Evolutionary conservation across 1,140 invertebrate species (phyloP), one percentile per base, ranked within the genome.

Genomic region (Scaptodrosophila lebanonensis): DNA sequence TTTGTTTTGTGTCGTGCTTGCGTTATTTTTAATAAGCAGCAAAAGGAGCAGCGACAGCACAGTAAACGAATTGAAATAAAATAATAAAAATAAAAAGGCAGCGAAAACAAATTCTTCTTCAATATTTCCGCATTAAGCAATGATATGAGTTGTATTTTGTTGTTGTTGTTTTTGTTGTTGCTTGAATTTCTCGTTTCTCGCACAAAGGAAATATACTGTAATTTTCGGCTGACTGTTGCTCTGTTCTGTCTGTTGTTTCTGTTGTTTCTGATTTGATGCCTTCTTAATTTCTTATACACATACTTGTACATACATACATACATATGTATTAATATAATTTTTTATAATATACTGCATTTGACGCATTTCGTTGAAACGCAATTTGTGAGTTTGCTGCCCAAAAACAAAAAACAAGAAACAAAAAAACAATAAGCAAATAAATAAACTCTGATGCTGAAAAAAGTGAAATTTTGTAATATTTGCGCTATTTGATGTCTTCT

Each of bases 61-160:
- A 53, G n/a, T n/a, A n/a, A n/a, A n/a, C n/a, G n/a, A n/a, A n/a
- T n/a, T n/a, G n/a, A n/a, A n/a, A 53, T 35, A 42, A 43, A 25
- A 44, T 9, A 52, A 43, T 16, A 22, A 30, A 42, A 40, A 25
- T 25, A 32, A 22, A 52, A 40, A 32, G 17, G 40, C 22, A 25
- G 32, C 25, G 45, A 33, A 44, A 49, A 62, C 48, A 53, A 76
- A 67, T 77, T 60, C 62, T 69, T 73, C 69, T 48, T 53, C 75
- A 65, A 79, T 79, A 82, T 79, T 79, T 79, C 73, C 73, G 73
- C 73, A 82, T 77, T 61, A 77, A 77, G 52, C 68, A 68, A 68
- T 61, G 66, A 76, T 59, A 70, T 50, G 61, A 54, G 22, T 75
- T 64, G 12, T 13, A 30, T 45, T 12, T 9, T 4, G 2, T 44